A percentile compares a stretch with the other conserved stretches of the same genome.
These are phyloP conservation scores for Nomada hirtipes DNA, from an alignment of 2,888 invertebrate genomes.

Conservation along the genomic window DNA sequence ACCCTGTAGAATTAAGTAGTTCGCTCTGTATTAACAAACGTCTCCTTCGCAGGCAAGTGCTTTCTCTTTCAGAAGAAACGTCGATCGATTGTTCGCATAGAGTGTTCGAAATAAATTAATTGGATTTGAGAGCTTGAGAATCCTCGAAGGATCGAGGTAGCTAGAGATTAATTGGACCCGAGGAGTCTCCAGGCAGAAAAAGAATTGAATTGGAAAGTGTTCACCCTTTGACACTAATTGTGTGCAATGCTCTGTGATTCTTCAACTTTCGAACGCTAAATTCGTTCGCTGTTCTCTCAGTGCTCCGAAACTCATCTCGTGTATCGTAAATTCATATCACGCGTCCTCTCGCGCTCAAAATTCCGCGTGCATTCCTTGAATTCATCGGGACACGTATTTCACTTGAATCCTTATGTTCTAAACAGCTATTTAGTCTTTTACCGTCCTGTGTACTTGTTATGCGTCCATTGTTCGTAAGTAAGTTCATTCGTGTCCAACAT, in stretches of 20 bases:
- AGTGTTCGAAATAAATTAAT: conserved; percentile 4
- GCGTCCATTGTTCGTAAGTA: not conserved
- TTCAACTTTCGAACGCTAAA: not conserved
- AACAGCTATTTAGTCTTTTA: conserved; percentile 11
- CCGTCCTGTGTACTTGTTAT: not conserved
- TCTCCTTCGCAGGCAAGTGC: not conserved
- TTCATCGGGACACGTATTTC: conserved; percentile 10
- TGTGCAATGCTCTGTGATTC: not conserved
- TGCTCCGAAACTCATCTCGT: not conserved
- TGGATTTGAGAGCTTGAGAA: not conserved
- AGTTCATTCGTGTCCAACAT: not conserved
- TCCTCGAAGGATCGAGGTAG: not conserved
- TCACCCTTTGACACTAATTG: not conserved
- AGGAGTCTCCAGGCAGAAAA: not conserved
- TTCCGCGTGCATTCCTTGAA: conserved; percentile 1
- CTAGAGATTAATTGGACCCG: conserved; percentile 15
- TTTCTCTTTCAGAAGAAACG: not conserved
- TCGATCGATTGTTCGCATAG: not conserved
- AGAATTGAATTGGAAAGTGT: conserved; percentile 7
- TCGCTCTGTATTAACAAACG: not conserved
- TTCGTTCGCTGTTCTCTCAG: not conserved
- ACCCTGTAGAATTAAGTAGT: not conserved
- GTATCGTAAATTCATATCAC: not conserved
- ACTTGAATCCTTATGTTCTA: conserved; percentile 7
- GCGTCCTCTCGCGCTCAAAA: not conserved